Conservation (phyloP, 2,797 vertebrate species). For the Oreochromis mossambicus region DNA sequence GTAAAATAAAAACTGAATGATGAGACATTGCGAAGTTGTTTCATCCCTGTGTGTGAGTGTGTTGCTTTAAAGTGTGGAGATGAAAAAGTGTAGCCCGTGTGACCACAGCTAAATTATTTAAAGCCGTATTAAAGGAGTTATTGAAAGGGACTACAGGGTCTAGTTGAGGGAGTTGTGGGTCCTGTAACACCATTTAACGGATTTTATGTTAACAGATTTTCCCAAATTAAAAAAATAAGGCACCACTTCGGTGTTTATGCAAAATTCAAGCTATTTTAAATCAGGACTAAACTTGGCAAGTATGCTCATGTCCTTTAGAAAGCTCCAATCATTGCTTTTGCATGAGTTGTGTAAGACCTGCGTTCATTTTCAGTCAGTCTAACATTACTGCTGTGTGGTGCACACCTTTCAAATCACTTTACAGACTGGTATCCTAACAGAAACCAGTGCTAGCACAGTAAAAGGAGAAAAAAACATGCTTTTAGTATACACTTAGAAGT, state of each 20-base stretch:
- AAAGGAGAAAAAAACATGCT: accelerated
- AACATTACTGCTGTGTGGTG: background rate
- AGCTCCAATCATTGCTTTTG: background rate
- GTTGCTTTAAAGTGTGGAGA: background rate
- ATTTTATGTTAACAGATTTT: background rate
- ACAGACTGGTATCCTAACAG: background rate
- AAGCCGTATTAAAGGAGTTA: background rate
- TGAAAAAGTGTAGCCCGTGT: background rate
- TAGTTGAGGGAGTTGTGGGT: background rate
- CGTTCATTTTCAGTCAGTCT: background rate
- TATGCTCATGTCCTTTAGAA: background rate
- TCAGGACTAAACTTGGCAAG: background rate
- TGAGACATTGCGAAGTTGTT: background rate
- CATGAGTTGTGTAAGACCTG: background rate
- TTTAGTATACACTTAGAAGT: background rate
- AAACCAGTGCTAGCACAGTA: background rate
- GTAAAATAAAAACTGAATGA: background rate
- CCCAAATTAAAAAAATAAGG: background rate
- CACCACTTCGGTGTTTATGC: background rate
- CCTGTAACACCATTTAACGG: background rate
- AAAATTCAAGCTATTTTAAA: background rate
- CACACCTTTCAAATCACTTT: background rate
- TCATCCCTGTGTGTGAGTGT: background rate
- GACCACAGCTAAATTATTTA: background rate
- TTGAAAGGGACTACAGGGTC: background rate